Conservation (phyloP, 2,113 vertebrate species). For the Oophaga pumilio region DNA sequence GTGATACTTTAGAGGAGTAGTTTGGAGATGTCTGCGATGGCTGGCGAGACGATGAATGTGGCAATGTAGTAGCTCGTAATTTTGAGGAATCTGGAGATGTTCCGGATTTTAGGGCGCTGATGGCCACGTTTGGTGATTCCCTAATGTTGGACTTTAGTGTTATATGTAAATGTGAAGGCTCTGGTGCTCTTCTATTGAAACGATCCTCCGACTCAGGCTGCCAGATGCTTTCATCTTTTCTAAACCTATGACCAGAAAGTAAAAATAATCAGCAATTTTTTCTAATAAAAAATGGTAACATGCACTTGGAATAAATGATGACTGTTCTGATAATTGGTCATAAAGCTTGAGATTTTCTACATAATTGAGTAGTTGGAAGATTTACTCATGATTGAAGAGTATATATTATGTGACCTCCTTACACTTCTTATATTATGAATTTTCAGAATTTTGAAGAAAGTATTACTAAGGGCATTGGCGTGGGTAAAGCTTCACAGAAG, state of each 20-base stretch:
- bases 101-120: background rate
- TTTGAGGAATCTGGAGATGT: background rate
- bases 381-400: background rate
- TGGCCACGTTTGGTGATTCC: background rate
- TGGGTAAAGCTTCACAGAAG: too few relatives aligned
- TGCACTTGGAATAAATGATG: background rate
- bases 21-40: background rate
- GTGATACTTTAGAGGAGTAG: background rate
- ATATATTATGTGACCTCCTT: background rate
- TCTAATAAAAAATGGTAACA: background rate
- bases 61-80: background rate
- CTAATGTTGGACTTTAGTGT: background rate
- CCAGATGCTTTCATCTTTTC: too few relatives aligned
- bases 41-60: background rate
- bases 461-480: too few relatives aligned
- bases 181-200: background rate
- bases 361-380: too few relatives aligned
- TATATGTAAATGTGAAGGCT: background rate
- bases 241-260: background rate
- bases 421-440: too few relatives aligned
- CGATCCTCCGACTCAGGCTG: background rate
- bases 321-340: too few relatives aligned
- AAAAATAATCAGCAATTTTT: background rate
- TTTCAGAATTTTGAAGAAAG: too few relatives aligned
- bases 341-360: too few relatives aligned